A percentile compares a stretch with the other conserved stretches of the same genome.
Evolutionary conservation across 2,113 vertebrate species (phyloP).

Genomic region (Mirza zaza): DNA sequence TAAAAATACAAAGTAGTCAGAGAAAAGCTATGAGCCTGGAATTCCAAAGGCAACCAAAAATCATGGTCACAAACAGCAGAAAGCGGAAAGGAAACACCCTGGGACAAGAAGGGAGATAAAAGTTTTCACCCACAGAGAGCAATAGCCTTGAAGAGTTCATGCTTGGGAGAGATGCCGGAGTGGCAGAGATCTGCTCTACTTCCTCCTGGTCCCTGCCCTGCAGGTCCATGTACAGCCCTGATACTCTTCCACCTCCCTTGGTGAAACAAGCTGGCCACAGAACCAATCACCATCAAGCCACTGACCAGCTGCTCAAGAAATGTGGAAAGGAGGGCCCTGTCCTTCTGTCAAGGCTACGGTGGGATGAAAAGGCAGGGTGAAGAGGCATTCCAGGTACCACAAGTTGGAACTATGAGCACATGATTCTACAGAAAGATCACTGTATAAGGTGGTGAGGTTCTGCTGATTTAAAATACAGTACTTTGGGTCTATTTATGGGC

Average conservation of each 20-base stretch:
- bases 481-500: not conserved
- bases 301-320: not conserved
- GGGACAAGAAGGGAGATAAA: not conserved
- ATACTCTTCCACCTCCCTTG: accelerated
- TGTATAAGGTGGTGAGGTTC: not conserved
- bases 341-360: not conserved
- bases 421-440: not conserved
- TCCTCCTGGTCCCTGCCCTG: not conserved
- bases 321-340: not conserved
- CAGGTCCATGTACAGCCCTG: not conserved
- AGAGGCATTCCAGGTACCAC: not conserved
- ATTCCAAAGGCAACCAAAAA: not conserved
- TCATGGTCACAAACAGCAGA: not conserved
- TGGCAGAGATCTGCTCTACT: not conserved
- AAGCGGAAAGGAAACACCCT: not conserved
- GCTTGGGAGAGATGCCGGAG: not conserved
- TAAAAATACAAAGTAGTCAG: not conserved
- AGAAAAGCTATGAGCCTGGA: not conserved
- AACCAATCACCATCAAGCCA: not conserved
- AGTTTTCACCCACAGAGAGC: not conserved
- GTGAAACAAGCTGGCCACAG: not conserved
- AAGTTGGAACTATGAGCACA: not conserved
- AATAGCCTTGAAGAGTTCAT: not conserved
- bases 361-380: not conserved
- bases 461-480: not conserved